These are phyloP conservation scores for Okamejei kenojei DNA, from an alignment of 2,797 vertebrate species.

Conservation along the genomic window DNA sequence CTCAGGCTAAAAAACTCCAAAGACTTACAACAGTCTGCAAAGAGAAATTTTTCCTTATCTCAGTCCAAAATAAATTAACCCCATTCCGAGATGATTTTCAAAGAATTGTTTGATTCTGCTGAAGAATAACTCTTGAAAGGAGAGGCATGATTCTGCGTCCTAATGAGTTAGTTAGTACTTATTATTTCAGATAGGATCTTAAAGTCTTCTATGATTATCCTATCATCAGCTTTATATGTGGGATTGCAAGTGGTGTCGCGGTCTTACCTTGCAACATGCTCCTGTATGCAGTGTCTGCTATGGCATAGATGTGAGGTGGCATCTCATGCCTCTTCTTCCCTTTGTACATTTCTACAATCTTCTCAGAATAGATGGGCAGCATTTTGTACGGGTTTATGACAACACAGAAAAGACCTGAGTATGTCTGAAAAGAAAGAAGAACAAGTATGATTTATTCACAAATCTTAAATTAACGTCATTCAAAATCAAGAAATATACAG, in stretches of 20 bases:
- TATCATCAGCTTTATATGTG: not conserved
- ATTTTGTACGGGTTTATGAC: constrained; percentile 95
- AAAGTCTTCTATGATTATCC: not conserved
- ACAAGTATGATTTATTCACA: not conserved
- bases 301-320: constrained; percentile 91
- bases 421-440: constrained; percentile 65
- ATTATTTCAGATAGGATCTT: not conserved
- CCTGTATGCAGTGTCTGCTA: constrained; percentile 89
- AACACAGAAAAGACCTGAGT: constrained; percentile 94
- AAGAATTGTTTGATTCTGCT: not conserved
- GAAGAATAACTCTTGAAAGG: too few species aligned
- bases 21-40: too few species aligned
- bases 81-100: too few species aligned
- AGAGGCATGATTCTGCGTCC: not conserved
- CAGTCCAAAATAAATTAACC: too few species aligned
- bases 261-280: constrained; percentile 95
- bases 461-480: not conserved
- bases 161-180: not conserved
- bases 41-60: too few species aligned
- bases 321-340: constrained; percentile 96
- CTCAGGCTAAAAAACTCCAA: too few species aligned
- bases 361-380: constrained; percentile 94
- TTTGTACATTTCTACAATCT: constrained; percentile 98
- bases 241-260: too few species aligned
- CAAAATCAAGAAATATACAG: not conserved